These are phyloP conservation scores for Nettapus auritus DNA, from an alignment of 2,113 vertebrate genomes.

Conservation along the genomic window DNA sequence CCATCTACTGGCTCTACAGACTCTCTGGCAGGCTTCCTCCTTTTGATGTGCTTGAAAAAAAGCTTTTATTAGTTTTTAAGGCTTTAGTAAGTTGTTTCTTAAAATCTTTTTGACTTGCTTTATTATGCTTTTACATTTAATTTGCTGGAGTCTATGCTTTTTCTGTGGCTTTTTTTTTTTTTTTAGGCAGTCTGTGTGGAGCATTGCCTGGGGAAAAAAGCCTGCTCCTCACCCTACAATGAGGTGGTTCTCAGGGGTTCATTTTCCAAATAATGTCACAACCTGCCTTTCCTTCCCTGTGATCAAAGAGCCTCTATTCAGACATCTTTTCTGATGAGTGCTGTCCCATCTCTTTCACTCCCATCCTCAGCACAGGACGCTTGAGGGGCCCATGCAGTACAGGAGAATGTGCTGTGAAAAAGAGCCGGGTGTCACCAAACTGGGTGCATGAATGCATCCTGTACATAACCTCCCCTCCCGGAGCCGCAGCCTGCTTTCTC, in stretches of 20 bases:
- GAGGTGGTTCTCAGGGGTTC: not conserved
- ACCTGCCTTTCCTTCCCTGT: not conserved
- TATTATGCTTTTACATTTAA: conserved; percentile 35
- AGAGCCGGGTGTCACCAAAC: accelerated
- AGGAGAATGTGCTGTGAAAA: not conserved
- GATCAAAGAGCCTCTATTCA: not conserved
- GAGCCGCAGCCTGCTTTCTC: not conserved
- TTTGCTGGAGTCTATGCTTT: conserved; percentile 13
- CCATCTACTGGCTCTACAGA: conserved; percentile 28
- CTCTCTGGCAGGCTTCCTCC: conserved; percentile 46
- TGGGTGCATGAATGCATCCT: not conserved
- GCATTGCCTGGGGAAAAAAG: not conserved
- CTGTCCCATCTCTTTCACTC: not conserved
- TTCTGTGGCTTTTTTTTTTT: not conserved
- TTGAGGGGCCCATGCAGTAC: not conserved
- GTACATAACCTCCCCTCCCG: accelerated
- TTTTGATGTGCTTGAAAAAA: conserved; percentile 59
- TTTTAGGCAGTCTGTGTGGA: not conserved
- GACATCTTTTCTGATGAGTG: not conserved
- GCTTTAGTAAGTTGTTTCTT: conserved; percentile 64
- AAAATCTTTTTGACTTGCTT: conserved; percentile 56
- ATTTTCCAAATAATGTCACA: not conserved
- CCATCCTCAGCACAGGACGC: not conserved
- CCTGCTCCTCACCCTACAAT: not conserved
- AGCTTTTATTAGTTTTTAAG: conserved; percentile 63